Evolutionary conservation across 35 echinoderm and acorn worm genomes (phyloP).

Genomic region (Apostichopus japonicus): DNA sequence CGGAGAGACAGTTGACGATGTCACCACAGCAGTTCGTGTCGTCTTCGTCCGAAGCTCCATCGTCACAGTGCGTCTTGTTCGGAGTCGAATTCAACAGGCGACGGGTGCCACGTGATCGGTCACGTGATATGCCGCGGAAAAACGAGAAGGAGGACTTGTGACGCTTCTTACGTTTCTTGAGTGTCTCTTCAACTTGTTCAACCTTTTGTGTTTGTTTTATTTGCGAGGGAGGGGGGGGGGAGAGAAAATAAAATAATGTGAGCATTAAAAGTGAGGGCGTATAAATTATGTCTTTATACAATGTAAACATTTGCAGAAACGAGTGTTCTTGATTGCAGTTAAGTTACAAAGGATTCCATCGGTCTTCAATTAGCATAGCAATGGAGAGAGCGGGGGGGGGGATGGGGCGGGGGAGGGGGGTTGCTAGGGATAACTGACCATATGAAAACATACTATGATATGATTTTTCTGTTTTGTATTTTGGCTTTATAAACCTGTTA

Average conservation of each 20-base stretch:
- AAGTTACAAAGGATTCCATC: no score
- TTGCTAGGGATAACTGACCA: no score
- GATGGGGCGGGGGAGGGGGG: no score
- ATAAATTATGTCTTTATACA: neutral
- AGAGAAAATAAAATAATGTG: neutral
- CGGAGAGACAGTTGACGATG: slow-evolving; percentile 75
- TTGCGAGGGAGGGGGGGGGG: neutral
- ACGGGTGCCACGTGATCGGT: neutral
- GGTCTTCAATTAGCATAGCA: no score
- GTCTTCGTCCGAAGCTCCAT: slow-evolving; percentile 47
- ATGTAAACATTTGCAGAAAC: no score
- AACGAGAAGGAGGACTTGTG: slow-evolving; percentile 60
- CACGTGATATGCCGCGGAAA: slow-evolving; percentile 70
- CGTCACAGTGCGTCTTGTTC: slow-evolving; percentile 25
- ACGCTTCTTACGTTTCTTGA: slow-evolving; percentile 65
- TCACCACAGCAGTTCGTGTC: slow-evolving; percentile 57
- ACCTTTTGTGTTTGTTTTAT: slow-evolving; percentile 26
- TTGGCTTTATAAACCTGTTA: no score
- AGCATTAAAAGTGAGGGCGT: neutral
- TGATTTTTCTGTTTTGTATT: no score
- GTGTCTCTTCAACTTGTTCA: slow-evolving; percentile 83
- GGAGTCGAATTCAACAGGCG: slow-evolving; percentile 60
- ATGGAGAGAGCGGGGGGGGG: no score
- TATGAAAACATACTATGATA: no score
- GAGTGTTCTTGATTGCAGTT: no score